Evolutionary conservation across 2,888 invertebrate genomes (phyloP), one percentile per base, ranked within the genome.

Genomic region (Plebejus argus): DNA sequence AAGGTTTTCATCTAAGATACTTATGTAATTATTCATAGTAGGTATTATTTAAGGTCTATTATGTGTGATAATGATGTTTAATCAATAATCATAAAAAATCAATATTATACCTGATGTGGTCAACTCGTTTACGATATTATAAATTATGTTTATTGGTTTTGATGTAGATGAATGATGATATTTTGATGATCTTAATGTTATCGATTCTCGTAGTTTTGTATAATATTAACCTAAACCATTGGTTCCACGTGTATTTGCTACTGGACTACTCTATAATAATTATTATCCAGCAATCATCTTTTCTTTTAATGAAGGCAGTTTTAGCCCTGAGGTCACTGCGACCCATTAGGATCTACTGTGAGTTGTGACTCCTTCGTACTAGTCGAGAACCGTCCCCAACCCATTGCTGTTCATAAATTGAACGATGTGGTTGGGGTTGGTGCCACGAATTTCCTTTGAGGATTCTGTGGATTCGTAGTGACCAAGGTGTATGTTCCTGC

Each of bases 51-150:
- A 20, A 23, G 10, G 7, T 15, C 39, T 23, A 39, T 23, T 20
- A 45, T 45, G 39, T 0, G 45, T 49, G 45, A 45, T 72, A 45
- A 4, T 72, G 39, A 72, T 72, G 72, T 1, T 20, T 35, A 23
- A 39, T 39, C 72, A 39, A 45, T 66, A 28, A 66, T 66, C 66
- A 66, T 66, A 66, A 72, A 72, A 72, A 72, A 72, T 72, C 45
- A 72, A 72, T 39, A 74, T 53, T 39, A 74, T 53, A 18, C 28
- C 23, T 49, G 53, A 66, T 66, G 66, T 74, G n/a, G 23, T 23
- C 28, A 53, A 74, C 49, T 74, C 23, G 49, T 74, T 74, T 53
- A 74, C 15, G 74, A 49, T 20, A 49, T 15, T 28, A 74, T 74
- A 74, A 53, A 49, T 74, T 49, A 49, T 18, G 53, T 49, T 72